phyloP scores from a whole-genome alignment of 2,113 vertebrate genomes.

The Passerina amoena region DNA sequence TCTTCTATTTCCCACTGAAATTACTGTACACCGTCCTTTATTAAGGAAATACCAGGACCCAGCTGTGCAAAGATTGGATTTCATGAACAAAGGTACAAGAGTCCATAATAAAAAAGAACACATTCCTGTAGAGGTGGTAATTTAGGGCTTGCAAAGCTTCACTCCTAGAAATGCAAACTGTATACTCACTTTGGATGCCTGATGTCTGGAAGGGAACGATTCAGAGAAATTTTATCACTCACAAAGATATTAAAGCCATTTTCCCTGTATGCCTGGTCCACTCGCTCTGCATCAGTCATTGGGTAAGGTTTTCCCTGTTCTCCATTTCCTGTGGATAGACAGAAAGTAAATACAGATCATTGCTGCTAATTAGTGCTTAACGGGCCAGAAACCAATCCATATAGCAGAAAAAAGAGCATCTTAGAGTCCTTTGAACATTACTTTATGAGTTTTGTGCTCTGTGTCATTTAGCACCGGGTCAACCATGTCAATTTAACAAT shows the following conservation, averaged over 20 bases:
- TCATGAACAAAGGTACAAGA: neutral
- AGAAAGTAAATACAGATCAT: slow-evolving; percentile 19
- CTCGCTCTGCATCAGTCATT: slow-evolving; percentile 85
- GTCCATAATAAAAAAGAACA: neutral
- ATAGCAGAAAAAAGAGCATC: neutral
- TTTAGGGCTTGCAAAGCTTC: neutral
- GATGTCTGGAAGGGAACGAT: slow-evolving; percentile 96
- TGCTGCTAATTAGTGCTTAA: slow-evolving; percentile 28
- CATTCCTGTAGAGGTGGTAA: neutral
- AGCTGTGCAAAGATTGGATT: neutral
- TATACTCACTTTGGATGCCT: slow-evolving; percentile 91
- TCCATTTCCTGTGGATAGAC: slow-evolving; percentile 82
- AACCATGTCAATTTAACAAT: neutral
- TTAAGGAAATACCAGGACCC: neutral
- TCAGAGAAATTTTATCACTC: slow-evolving; percentile 94
- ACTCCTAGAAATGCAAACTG: neutral
- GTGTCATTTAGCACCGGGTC: neutral
- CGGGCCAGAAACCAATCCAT: neutral
- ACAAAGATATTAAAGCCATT: slow-evolving; percentile 99
- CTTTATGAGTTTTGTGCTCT: neutral
- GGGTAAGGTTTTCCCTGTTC: slow-evolving; percentile 93
- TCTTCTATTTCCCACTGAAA: neutral
- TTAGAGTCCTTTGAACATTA: neutral
- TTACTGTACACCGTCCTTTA: neutral
- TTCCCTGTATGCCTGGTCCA: slow-evolving; percentile 94